phyloP scores from a whole-genome alignment of 92 coral and sea anemone genomes.

The Virgularia gustaviana region DNA sequence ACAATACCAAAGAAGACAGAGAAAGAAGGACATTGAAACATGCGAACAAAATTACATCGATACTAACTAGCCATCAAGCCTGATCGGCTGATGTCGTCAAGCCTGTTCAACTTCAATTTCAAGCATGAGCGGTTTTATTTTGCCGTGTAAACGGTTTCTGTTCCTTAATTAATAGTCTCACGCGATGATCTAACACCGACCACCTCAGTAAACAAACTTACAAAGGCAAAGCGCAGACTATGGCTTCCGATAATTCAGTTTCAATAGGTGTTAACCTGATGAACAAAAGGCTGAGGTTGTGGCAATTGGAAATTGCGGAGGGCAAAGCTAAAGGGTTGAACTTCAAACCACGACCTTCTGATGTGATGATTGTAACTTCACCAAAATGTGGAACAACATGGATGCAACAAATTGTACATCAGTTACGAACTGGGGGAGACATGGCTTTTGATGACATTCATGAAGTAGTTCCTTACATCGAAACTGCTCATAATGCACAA shows the following conservation, averaged over 20 bases:
- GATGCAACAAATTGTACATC: conserved; percentile 20
- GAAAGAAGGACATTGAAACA: too few relatives aligned
- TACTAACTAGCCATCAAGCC: too few relatives aligned
- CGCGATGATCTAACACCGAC: too few relatives aligned
- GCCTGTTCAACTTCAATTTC: too few relatives aligned
- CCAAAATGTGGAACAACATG: conserved; percentile 23
- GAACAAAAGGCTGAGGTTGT: neutral
- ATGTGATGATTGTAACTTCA: conserved; percentile 26
- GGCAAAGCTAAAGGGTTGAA: neutral
- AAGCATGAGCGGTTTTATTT: too few relatives aligned
- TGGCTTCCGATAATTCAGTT: neutral
- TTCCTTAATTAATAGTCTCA: too few relatives aligned
- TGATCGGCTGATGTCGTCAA: too few relatives aligned
- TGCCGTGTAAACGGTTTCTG: too few relatives aligned
- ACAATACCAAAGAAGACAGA: too few relatives aligned
- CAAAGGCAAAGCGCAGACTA: too few relatives aligned
- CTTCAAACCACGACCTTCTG: conserved; percentile 38
- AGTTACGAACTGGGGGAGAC: conserved; percentile 22
- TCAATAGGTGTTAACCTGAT: neutral
- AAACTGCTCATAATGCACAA: conserved; percentile 1
- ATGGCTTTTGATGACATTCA: conserved; percentile 20
- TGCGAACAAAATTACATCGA: too few relatives aligned
- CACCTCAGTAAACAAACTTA: too few relatives aligned
- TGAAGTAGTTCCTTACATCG: conserved; percentile 15
- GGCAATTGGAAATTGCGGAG: neutral